A percentile compares a stretch with the other conserved stretches of the same genome.
These are phyloP conservation scores for Digitonthophagus gazella DNA, from an alignment of 2,888 invertebrate species.

Conservation along the genomic window DNA sequence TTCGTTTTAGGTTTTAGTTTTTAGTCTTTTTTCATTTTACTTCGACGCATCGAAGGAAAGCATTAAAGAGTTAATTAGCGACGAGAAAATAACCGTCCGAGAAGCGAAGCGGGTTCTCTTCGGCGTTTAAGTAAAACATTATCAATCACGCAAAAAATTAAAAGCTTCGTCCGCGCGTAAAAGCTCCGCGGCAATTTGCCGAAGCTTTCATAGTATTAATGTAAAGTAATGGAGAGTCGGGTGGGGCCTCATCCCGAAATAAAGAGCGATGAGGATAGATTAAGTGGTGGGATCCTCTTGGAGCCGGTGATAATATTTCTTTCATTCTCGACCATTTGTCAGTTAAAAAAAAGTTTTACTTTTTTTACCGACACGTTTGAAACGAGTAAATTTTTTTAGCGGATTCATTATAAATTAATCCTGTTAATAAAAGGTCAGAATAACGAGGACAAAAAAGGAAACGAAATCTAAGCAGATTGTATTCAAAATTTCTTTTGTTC, in stretches of 20 bases:
- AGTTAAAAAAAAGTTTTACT: background rate
- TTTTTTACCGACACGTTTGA: too few relatives aligned
- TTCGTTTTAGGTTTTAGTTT: too few relatives aligned
- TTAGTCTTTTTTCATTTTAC: too few relatives aligned
- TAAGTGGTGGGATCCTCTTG: slow-evolving; percentile 1
- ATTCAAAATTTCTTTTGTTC: background rate
- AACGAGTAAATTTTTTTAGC: too few relatives aligned
- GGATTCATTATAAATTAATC: background rate
- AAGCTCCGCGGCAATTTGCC: slow-evolving; percentile 22
- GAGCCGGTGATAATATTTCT: slow-evolving; percentile 14
- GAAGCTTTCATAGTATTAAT: slow-evolving; percentile 20
- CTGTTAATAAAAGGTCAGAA: background rate
- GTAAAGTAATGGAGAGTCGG: slow-evolving; percentile 13
- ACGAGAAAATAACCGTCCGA: background rate
- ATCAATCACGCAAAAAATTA: slow-evolving; percentile 23
- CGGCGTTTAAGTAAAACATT: slow-evolving; percentile 17
- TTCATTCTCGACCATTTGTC: slow-evolving; percentile 12
- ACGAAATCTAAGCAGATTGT: background rate
- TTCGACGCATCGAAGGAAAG: background rate
- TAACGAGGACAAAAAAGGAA: background rate
- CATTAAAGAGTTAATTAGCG: background rate
- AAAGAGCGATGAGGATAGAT: slow-evolving; percentile 14
- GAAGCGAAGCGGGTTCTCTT: background rate
- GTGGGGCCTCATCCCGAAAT: slow-evolving; percentile 1
- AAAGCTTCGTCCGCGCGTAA: slow-evolving; percentile 21